phyloP scores from a whole-genome alignment of 2,113 vertebrate genomes.

The Podilymbus podiceps region DNA sequence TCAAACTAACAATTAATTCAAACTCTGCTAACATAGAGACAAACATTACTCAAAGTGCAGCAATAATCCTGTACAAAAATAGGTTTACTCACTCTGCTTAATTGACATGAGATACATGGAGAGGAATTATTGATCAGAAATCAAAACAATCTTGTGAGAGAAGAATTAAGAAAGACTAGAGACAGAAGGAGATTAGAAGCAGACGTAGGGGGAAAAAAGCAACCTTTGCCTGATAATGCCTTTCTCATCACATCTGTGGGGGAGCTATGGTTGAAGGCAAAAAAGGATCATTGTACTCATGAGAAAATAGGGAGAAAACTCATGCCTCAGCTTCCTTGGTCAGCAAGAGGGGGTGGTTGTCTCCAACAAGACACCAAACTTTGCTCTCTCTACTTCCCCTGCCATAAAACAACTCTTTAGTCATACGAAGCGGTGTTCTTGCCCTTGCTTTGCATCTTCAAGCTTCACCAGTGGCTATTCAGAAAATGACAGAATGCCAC shows the following conservation, averaged over 20 bases:
- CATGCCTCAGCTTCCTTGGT: not conserved
- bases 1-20: not conserved
- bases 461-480: not conserved
- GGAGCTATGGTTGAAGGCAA: not conserved
- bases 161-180: not conserved
- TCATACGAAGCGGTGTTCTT: not conserved
- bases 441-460: not conserved
- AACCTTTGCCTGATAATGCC: not conserved
- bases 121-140: not conserved
- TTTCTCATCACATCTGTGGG: not conserved
- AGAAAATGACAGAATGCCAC: not conserved
- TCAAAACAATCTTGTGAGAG: not conserved
- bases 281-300: not conserved
- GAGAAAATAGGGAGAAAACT: not conserved
- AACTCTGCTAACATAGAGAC: not conserved
- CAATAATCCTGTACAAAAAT: not conserved
- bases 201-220: fast-evolving
- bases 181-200: fast-evolving
- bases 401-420: not conserved
- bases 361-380: not conserved
- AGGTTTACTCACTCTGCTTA: not conserved
- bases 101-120: not conserved
- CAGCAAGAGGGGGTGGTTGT: not conserved
- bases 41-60: not conserved
- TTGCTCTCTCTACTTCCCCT: not conserved